Evolutionary conservation across 2,113 vertebrate species (phyloP), one percentile per base, ranked within the genome.

Genomic region (Oenanthe oenanthe): DNA sequence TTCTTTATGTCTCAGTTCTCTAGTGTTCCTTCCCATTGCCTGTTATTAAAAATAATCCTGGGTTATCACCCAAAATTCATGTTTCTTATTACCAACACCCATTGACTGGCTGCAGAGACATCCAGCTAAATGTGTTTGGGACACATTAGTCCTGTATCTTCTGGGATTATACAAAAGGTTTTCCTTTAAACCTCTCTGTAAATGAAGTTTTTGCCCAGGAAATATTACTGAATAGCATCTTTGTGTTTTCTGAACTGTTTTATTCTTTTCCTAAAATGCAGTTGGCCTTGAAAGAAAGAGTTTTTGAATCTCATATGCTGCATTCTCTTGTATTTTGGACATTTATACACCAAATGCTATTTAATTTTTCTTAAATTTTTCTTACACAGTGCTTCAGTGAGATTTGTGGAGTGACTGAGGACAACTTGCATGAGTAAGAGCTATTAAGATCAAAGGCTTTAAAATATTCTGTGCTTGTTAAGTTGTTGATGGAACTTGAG

Each of bases 281-380:
- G 8, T n/a, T 94, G 10, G 72, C 24, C n/a, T 34, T 76, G 42
- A 63, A 91, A 74, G 62, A 78, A 63, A 60, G 32, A 54, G 17
- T 17, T 87, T 89, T 34, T 70, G 57, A 26, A 21, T 79, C 14
- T 45, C 50, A 8, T 28, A 31, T 75, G 32, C 2, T 85, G 6
- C 36, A 10, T 54, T 70, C 7, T 94, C 32, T 67, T 40, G 9
- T 53, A 24, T 62, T 88, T 83, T 47, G 70, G 31, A 31, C 53
- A 74, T 67, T 84, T 86, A 60, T 66, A 54, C 18, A 74, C 24
- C 54, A 32, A 82, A 60, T 14, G 11, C 38, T 76, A 28, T 85
- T 72, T 82, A 91, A 70, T 66, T 83, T 94, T 91, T 91, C 82
- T 93, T 68, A 88, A 91, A 70, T 70, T 82, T 93, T 91, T 91